A percentile compares a stretch with the other conserved stretches of the same genome.
Evolutionary conservation across 1,140 invertebrate species (phyloP).

Genomic region (Tribolium castaneum): DNA sequence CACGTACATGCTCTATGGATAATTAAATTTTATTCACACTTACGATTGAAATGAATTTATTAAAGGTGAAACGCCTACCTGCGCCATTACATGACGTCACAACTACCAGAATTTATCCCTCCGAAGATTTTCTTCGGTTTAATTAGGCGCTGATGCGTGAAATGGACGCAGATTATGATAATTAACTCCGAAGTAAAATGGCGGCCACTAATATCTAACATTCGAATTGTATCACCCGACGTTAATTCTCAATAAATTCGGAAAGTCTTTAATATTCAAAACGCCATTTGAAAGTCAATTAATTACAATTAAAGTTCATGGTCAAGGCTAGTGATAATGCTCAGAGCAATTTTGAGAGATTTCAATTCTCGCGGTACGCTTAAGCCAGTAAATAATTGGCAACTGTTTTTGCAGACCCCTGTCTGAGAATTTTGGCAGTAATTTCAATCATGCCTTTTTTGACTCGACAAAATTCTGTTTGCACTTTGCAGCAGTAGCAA

Average conservation of each 20-base stretch:
- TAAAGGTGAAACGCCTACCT: constrained; percentile 8
- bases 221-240: neutral
- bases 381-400: constrained; percentile 15
- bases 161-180: constrained; percentile 22
- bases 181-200: neutral
- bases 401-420: constrained; percentile 12
- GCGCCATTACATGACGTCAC: constrained; percentile 10
- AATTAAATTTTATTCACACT: constrained; percentile 33
- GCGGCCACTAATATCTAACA: neutral
- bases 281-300: neutral
- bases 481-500: neutral
- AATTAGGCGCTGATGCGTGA: constrained; percentile 32
- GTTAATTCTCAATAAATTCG: constrained; percentile 24
- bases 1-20: constrained; percentile 1
- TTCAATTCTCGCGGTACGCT: neutral
- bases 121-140: neutral
- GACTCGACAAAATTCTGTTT: constrained; percentile 5
- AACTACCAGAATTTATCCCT: constrained; percentile 30
- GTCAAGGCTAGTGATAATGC: constrained; percentile 18
- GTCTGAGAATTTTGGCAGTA: constrained; percentile 40
- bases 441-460: constrained; percentile 30
- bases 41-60: constrained; percentile 7
- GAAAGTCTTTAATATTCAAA: constrained; percentile 29
- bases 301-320: constrained; percentile 38
- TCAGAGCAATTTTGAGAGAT: neutral